Evolutionary conservation across 2,797 vertebrate genomes (phyloP).

Genomic region (Sebastes trivittatus): DNA sequence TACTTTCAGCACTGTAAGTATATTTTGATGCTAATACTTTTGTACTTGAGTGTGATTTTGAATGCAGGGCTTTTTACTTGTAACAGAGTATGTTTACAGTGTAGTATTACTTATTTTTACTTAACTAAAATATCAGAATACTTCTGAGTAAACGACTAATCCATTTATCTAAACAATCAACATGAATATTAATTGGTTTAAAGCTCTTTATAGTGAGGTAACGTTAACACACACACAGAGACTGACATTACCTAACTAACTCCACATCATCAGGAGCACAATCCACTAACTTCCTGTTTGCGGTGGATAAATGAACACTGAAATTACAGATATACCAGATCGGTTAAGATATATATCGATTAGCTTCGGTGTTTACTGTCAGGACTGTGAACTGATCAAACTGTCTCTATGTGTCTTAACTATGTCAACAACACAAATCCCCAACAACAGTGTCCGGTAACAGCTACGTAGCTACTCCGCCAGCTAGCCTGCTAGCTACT

Average conservation of each 20-base stretch:
- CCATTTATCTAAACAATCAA: background rate
- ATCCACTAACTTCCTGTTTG: slow-evolving; percentile 56
- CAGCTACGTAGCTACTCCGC: slow-evolving; percentile 9
- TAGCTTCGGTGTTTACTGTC: background rate
- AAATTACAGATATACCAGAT: background rate
- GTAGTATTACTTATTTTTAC: no score
- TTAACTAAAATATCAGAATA: background rate
- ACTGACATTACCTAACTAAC: slow-evolving; percentile 1
- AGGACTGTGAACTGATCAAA: background rate
- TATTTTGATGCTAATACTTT: no score
- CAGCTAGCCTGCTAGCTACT: slow-evolving; percentile 31
- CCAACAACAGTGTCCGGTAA: background rate
- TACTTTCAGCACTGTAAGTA: no score
- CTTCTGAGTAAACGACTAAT: background rate
- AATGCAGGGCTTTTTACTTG: no score
- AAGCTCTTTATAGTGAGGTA: background rate
- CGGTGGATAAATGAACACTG: background rate
- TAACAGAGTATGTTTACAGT: no score
- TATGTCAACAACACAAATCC: background rate
- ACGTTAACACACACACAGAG: background rate
- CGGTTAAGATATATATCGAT: no score
- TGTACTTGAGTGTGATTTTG: no score
- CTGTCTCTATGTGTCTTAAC: background rate
- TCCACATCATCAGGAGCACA: slow-evolving; percentile 12
- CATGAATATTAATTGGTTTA: no score